A percentile compares a stretch with the other conserved stretches of the same genome.
Conservation (phyloP, 2,113 vertebrate species). For the Trematocara marginatum region DNA sequence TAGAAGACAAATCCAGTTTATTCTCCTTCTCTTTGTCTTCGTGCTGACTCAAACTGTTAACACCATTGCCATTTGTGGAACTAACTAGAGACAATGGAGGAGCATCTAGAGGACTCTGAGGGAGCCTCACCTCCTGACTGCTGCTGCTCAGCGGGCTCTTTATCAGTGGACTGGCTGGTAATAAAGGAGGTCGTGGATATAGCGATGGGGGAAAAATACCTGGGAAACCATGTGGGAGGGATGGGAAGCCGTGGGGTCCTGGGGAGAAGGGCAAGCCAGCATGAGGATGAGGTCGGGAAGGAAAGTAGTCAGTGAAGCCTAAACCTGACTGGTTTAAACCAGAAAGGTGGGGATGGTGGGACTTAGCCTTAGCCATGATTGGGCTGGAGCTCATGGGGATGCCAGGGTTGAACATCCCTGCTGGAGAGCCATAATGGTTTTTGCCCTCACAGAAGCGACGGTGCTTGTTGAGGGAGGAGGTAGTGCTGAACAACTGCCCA, state of each 20-base stretch:
- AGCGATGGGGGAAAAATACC: slow-evolving; percentile 90
- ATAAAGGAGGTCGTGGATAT: slow-evolving; percentile 89
- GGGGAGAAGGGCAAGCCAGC: slow-evolving; percentile 84
- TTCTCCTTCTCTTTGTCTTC: slow-evolving; percentile 81
- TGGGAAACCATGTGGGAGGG: slow-evolving; percentile 82
- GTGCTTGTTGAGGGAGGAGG: slow-evolving; percentile 99
- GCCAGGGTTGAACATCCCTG: slow-evolving; percentile 84
- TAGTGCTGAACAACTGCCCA: slow-evolving; percentile 99
- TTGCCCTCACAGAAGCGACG: slow-evolving; percentile 99
- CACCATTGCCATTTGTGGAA: slow-evolving; percentile 74
- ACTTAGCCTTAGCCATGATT: slow-evolving; percentile 90
- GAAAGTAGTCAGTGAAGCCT: slow-evolving; percentile 91
- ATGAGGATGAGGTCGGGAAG: slow-evolving; percentile 83
- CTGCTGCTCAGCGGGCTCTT: slow-evolving; percentile 86
- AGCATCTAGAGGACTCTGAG: slow-evolving; percentile 81
- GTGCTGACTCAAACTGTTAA: slow-evolving; percentile 42
- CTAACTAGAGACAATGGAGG: slow-evolving; percentile 81
- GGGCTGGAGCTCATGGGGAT: slow-evolving; percentile 89
- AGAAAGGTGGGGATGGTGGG: slow-evolving; percentile 72
- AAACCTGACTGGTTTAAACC: slow-evolving; percentile 85
- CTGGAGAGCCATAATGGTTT: slow-evolving; percentile 88
- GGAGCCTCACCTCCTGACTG: slow-evolving; percentile 83
- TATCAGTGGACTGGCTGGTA: slow-evolving; percentile 87
- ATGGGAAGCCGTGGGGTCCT: slow-evolving; percentile 77
- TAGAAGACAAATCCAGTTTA: slow-evolving; percentile 77